A percentile compares a stretch with the other conserved stretches of the same genome.
These are phyloP conservation scores for Amphiura filiformis DNA, from an alignment of 35 echinoderm and acorn worm genomes.

Conservation along the genomic window DNA sequence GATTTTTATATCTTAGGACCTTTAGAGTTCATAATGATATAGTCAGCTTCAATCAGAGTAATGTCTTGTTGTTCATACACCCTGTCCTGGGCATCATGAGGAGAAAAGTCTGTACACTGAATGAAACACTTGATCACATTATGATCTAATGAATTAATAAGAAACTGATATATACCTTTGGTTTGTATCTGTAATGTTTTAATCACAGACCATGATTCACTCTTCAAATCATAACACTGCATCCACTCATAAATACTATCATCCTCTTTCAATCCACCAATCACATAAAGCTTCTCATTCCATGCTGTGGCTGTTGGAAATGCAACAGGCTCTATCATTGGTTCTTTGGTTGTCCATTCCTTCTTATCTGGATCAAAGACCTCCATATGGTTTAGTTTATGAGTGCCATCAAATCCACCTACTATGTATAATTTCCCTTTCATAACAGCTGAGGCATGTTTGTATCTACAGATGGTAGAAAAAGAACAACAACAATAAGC, in stretches of 20 bases:
- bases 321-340: slow-evolving; percentile 74
- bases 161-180: slow-evolving; percentile 60
- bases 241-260: slow-evolving; percentile 35
- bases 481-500: not conserved
- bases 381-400: slow-evolving; percentile 42
- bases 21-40: too few relatives aligned
- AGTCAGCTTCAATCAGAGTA: too few relatives aligned
- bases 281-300: slow-evolving; percentile 67
- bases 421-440: slow-evolving; percentile 46
- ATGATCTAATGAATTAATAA: too few relatives aligned
- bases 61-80: too few relatives aligned
- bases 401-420: slow-evolving; percentile 53
- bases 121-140: too few relatives aligned
- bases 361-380: slow-evolving; percentile 29
- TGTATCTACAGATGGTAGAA: slow-evolving; percentile 38
- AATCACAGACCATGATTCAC: slow-evolving; percentile 52
- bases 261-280: slow-evolving; percentile 61
- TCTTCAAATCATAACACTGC: slow-evolving; percentile 54
- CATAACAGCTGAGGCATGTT: slow-evolving; percentile 53
- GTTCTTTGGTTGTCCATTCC: slow-evolving; percentile 47
- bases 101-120: too few relatives aligned
- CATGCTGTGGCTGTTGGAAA: slow-evolving; percentile 49
- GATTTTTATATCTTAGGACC: too few relatives aligned
- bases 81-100: too few relatives aligned
- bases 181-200: slow-evolving; percentile 46